phyloP scores from a whole-genome alignment of 2,888 invertebrate genomes.

The Eretmocerus hayati region DNA sequence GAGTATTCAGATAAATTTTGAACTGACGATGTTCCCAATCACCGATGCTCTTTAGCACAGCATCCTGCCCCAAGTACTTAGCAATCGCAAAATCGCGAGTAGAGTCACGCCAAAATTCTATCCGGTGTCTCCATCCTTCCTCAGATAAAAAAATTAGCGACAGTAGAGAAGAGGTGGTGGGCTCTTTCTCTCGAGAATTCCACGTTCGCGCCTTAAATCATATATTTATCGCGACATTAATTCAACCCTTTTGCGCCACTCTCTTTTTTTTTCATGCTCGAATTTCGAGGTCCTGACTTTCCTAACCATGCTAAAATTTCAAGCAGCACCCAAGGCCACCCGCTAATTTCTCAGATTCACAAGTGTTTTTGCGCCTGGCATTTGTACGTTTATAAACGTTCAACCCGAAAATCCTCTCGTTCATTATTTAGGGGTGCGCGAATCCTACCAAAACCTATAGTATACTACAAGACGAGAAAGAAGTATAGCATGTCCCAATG shows the following conservation, averaged over 20 bases:
- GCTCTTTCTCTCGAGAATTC: too few relatives aligned
- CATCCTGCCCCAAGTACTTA: too few relatives aligned
- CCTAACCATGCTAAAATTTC: constrained; percentile 4
- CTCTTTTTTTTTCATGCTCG: constrained; percentile 24
- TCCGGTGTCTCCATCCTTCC: constrained; percentile 25
- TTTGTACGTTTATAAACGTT: constrained; percentile 31
- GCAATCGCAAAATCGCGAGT: too few relatives aligned
- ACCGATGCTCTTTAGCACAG: too few relatives aligned
- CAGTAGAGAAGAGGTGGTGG: constrained; percentile 30
- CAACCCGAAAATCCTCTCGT: constrained; percentile 45
- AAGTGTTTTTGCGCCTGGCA: constrained; percentile 40
- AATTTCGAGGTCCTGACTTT: constrained; percentile 3
- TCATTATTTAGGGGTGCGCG: constrained; percentile 43
- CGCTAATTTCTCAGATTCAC: constrained; percentile 48
- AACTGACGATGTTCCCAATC: too few relatives aligned
- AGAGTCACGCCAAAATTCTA: too few relatives aligned
- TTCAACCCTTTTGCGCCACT: constrained; percentile 44
- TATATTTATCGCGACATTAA: constrained; percentile 49
- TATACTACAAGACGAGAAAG: constrained; percentile 17
- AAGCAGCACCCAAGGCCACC: constrained; percentile 35
- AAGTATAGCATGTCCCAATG: constrained; percentile 21
- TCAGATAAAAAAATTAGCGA: constrained; percentile 47
- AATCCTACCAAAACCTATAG: constrained; percentile 11
- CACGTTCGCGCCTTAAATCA: constrained; percentile 47
- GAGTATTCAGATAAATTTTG: too few relatives aligned